Base-by-base conservation (phyloP, 1,140 invertebrate genomes). In the Zaprionus taronus region DNA sequence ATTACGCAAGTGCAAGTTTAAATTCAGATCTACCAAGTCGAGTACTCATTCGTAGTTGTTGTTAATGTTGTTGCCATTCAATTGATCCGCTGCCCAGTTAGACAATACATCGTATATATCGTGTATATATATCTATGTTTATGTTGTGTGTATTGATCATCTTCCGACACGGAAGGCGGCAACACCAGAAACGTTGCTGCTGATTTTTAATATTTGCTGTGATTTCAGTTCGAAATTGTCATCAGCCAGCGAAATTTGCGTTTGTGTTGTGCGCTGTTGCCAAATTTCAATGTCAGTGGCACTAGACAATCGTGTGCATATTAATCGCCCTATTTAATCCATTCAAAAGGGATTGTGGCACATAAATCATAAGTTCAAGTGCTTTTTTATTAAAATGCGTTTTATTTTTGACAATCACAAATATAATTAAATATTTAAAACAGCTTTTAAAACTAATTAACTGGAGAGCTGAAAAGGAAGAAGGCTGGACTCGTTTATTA, bases 141-240 rank as follows among this genome's bases (percentile, higher is more conserved):
- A 31, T 66, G 60, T 83, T 66, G 69, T 78, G 56, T 53, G 24
- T 80, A 73, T 80, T 47, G 41, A 11, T 81, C 74, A 81, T 87
- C 84, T 87, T 89, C 78, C 81, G 85, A 81, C 70, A 73, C 85
- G 84, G 84, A 89, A 89, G 84, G 71, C 84, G 84, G 73, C 84
- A 68, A 70, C 74, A 73, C 56, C 65, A 83, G 70, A 71, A 76
- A 26, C 58, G 47, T 2, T 34, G 44, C 36, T 61, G 57, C 22
- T 57, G 57, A 49, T 31, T 68, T 73, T 34, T 73, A 44, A 53
- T 69, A 55, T 14, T 55, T 28, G 20, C 26, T 66, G 34, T 57
- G 14, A 12, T 22, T 77, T 62, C 51, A 53, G 22, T 65, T 75
- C 51, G 7, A 69, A 83, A 73, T 83, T 89, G 84, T 79, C 83